phyloP scores from a whole-genome alignment of 2,888 invertebrate genomes.

The Slavum lentiscoides region DNA sequence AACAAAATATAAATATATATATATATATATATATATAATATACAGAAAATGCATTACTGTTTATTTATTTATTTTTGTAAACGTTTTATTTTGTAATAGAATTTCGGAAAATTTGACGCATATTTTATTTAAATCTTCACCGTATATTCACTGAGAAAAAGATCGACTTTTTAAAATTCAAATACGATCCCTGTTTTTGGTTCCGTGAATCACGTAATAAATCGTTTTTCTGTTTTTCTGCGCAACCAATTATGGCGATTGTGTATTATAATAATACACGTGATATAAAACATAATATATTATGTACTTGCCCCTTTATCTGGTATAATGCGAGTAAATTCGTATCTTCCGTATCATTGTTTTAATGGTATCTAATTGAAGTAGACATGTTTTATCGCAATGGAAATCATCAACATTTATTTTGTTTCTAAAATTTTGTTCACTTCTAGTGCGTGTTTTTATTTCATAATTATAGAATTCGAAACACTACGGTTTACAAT shows the following conservation, averaged over 20 bases:
- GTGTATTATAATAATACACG: neutral
- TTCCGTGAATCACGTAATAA: neutral
- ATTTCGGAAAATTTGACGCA: conserved; percentile 1
- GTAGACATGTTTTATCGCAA: no score
- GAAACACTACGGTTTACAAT: no score
- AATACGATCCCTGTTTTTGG: neutral
- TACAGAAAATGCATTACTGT: neutral
- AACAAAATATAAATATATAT: no score
- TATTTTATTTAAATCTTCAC: neutral
- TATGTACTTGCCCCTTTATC: no score
- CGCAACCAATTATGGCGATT: neutral
- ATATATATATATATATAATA: no score
- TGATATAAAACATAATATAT: neutral
- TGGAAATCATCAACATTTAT: no score
- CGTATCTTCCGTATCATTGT: no score
- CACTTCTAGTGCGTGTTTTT: no score
- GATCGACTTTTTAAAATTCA: neutral
- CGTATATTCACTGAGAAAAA: neutral
- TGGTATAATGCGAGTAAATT: no score
- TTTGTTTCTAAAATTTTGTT: no score
- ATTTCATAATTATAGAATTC: no score
- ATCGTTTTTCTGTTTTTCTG: neutral
- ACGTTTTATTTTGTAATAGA: neutral
- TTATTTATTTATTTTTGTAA: conserved; percentile 5
- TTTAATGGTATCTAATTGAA: no score